Percentiles rank a stretch among this genome's conserved stretches.
phyloP scores from a whole-genome alignment of 2,888 invertebrate genomes.

The Maniola hyperantus region DNA sequence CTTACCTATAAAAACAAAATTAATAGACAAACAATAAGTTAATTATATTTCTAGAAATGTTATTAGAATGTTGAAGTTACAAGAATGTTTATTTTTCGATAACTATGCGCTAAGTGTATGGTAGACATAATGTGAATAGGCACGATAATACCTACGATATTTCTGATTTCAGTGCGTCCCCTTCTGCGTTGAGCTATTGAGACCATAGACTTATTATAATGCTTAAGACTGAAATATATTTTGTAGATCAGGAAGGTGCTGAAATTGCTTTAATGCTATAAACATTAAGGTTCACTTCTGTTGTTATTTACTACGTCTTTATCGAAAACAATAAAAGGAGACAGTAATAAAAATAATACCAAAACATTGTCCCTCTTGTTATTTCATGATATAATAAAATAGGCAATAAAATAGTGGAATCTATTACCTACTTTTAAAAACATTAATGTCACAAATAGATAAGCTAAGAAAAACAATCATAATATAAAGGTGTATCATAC shows the following conservation, averaged over 20 bases:
- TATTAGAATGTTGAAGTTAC: no score
- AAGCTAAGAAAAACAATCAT: neutral
- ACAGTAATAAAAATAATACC: constrained; percentile 18
- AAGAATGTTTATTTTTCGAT: no score
- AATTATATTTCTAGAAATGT: no score
- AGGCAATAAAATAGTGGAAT: constrained; percentile 1
- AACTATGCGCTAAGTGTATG: no score
- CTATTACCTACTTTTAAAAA: constrained; percentile 13
- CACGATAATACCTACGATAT: no score
- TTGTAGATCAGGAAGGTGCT: neutral
- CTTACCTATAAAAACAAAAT: no score
- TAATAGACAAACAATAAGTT: no score
- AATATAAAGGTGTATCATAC: neutral
- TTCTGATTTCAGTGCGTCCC: no score
- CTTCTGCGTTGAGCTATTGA: no score
- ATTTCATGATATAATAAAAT: constrained; percentile 19
- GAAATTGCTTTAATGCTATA: neutral
- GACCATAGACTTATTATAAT: no score
- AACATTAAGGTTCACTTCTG: neutral
- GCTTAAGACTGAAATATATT: no score
- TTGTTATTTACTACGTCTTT: constrained; percentile 11
- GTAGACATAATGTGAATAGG: no score
- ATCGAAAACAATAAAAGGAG: constrained; percentile 10
- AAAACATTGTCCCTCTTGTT: neutral
- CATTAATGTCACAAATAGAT: constrained; percentile 7